These are phyloP conservation scores for Heterohyrax brucei DNA, from an alignment of 2,797 vertebrate genomes.

Conservation along the genomic window DNA sequence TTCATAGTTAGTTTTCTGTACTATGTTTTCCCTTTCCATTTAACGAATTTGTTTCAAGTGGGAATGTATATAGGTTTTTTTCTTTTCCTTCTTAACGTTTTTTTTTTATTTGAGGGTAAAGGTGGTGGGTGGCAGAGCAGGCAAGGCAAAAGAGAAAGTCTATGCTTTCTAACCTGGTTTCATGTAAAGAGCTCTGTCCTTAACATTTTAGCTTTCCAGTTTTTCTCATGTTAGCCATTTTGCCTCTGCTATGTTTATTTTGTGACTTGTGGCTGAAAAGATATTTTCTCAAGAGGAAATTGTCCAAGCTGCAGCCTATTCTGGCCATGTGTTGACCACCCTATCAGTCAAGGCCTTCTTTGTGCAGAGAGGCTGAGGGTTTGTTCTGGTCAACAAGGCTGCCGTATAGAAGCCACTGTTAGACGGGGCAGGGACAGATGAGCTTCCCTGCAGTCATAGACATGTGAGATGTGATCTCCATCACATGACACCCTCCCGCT, in stretches of 20 bases:
- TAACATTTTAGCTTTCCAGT: not conserved
- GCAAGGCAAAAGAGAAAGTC: conserved; percentile 29
- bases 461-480: not conserved
- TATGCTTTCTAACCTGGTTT: conserved; percentile 69
- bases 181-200: conserved; percentile 51
- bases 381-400: not conserved
- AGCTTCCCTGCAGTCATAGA: not conserved
- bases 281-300: conserved; percentile 61
- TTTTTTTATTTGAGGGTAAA: conserved; percentile 70
- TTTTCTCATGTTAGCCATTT: conserved; percentile 70
- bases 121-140: conserved; percentile 70
- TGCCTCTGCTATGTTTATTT: conserved; percentile 72
- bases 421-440: not conserved
- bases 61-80: conserved; percentile 56
- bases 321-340: conserved; percentile 14
- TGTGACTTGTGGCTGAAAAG: conserved; percentile 58
- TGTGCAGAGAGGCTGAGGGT: not conserved
- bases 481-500: conserved; percentile 9
- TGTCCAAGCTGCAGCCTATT: not conserved
- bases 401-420: not conserved
- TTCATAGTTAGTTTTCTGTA: not conserved
- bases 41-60: conserved; percentile 59
- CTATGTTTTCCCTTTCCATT: not conserved
- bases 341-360: conserved; percentile 27
- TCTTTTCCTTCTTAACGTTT: not conserved